Conservation (phyloP, 2,113 vertebrate genomes). For the Rhabdomys dilectus region DNA sequence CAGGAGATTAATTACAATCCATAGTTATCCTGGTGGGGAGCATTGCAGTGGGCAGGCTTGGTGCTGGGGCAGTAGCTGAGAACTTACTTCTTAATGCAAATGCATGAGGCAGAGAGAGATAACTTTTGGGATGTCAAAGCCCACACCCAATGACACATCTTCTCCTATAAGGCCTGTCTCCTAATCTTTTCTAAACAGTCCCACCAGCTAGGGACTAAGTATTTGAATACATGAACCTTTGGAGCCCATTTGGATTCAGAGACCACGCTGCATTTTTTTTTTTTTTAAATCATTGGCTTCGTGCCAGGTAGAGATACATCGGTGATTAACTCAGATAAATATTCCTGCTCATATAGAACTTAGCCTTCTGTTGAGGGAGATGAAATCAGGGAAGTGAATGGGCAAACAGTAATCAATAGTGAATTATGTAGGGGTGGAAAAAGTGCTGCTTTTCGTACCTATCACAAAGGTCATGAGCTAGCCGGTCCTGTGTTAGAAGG, state of each 20-base stretch:
- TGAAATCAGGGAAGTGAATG: slow-evolving; percentile 2
- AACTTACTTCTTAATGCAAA: not conserved
- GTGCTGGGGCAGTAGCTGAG: not conserved
- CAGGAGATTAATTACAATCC: not conserved
- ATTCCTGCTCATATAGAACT: not conserved
- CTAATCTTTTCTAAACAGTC: not conserved
- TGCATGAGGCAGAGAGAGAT: not conserved
- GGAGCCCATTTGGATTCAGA: not conserved
- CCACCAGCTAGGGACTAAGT: not conserved
- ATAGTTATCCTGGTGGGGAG: not conserved
- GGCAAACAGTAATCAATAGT: not conserved
- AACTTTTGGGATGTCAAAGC: not conserved
- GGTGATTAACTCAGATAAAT: slow-evolving; percentile 17
- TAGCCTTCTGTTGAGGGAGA: not conserved
- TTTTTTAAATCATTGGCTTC: slow-evolving; percentile 3
- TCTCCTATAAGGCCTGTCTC: not conserved
- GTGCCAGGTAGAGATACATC: not conserved
- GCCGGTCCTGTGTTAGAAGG: not conserved
- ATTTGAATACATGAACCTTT: not conserved
- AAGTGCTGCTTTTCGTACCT: not conserved
- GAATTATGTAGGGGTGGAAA: not conserved
- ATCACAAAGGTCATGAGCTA: not conserved
- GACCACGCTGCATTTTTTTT: not conserved
- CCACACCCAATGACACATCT: not conserved
- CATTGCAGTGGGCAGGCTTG: not conserved